Evolutionary conservation across 2,797 vertebrate species (phyloP), one percentile per base, ranked within the genome.

Genomic region (Agapornis canus): DNA sequence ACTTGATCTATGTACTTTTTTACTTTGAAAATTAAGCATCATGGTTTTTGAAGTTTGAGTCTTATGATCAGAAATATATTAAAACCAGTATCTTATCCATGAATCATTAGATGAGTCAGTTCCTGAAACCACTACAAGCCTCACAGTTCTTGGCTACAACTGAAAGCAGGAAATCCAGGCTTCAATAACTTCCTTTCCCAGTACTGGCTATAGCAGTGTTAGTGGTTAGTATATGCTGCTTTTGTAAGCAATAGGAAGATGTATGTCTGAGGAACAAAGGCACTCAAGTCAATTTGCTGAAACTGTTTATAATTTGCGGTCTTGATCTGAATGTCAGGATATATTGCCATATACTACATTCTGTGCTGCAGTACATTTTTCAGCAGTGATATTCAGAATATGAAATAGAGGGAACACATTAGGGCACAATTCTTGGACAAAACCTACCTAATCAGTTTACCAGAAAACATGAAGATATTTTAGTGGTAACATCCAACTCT

Each of bases 131-230:
- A 98, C 98, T 98, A 98, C 98, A 98, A 98, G 98, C 98, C 98
- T 98, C 98, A 95, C 97, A 98, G 98, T 98, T 99, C 98, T 99
- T 99, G 98, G 98, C 99, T 98, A 97, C 97, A 97, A 98, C 97
- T 98, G 98, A 98, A 98, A 98, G 98, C 98, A 99, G 99, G 99
- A 99, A 99, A 99, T 99, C 98, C 98, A 98, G 95, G 98, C 98
- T 99, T 99, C 98, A 99, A 99, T 98, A 98, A 99, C 99, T 99
- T 99, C 99, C 99, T 99, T 98, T 99, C 98, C 97, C 98, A 97
- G 98, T 96, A 93, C 97, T 97, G 98, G 98, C 98, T 97, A 93
- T 98, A 96, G 98, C 97, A 90, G 97, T 60, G 23, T 96, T 97
- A 95, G 98, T 95, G 98, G 98, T 98, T 98, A 97, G 97, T 96